Percentiles rank a stretch among this genome's conserved stretches.
These are phyloP conservation scores for Callinectes sapidus DNA, from an alignment of 2,888 invertebrate genomes.

Conservation along the genomic window DNA sequence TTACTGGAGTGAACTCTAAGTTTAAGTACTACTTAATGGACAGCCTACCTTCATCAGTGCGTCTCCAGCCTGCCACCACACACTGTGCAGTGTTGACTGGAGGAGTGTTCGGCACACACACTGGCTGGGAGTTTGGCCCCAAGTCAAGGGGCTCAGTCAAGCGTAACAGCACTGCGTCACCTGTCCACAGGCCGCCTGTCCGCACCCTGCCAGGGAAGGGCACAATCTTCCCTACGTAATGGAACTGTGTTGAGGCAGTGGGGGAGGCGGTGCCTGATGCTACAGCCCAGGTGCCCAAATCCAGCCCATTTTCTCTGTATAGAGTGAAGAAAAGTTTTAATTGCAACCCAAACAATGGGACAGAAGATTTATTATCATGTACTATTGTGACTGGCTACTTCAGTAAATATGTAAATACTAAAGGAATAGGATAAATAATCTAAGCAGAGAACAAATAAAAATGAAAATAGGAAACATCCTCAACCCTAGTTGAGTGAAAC, in stretches of 20 bases:
- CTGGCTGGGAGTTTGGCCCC: conserved; percentile 44
- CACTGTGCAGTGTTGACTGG: conserved; percentile 39
- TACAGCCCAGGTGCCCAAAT: conserved; percentile 52
- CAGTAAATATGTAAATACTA: too few relatives aligned
- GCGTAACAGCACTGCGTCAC: conserved; percentile 56
- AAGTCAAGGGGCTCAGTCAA: conserved; percentile 41
- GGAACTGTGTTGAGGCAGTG: conserved; percentile 25
- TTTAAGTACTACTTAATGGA: background rate
- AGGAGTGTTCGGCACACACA: conserved; percentile 52
- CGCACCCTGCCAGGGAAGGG: conserved; percentile 51
- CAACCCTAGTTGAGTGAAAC: too few relatives aligned
- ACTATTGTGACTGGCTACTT: too few relatives aligned
- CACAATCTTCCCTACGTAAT: conserved; percentile 48
- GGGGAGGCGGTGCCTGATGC: conserved; percentile 40
- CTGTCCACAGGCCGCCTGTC: conserved; percentile 60
- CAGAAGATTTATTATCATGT: background rate
- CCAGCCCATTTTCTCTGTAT: conserved; percentile 46
- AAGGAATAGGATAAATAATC: too few relatives aligned
- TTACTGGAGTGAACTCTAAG: background rate
- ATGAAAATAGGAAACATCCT: too few relatives aligned
- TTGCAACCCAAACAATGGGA: background rate
- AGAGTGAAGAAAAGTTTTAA: background rate
- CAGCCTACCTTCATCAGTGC: conserved; percentile 36
- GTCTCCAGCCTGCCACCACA: conserved; percentile 60
- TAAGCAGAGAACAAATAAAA: too few relatives aligned